phyloP scores from a whole-genome alignment of 2,888 invertebrate genomes.

The Protodeltote pygarga region DNA sequence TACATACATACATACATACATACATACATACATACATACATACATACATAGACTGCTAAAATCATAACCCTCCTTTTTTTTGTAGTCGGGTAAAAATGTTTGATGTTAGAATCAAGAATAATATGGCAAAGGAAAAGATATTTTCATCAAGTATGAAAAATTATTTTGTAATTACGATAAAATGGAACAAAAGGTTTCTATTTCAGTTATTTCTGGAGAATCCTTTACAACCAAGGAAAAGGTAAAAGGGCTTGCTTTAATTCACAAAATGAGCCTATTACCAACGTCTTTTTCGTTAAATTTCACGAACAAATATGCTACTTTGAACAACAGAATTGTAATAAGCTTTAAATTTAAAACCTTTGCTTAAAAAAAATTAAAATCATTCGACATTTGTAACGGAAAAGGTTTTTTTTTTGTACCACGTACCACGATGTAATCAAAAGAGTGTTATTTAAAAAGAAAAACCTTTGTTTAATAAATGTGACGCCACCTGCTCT shows the following conservation, averaged over 20 bases:
- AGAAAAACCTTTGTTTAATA: constrained; percentile 2
- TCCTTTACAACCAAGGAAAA: constrained; percentile 25
- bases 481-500: constrained; percentile 3
- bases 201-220: constrained; percentile 28
- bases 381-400: constrained; percentile 31
- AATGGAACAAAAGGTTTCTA: constrained; percentile 20
- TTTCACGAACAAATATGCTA: constrained; percentile 38
- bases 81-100: too few species aligned
- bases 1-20: too few species aligned
- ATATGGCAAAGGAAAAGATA: neutral
- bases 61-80: neutral
- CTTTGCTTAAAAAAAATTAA: too few species aligned
- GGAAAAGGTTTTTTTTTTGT: constrained; percentile 10
- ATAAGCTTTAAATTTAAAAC: constrained; percentile 40
- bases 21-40: too few species aligned
- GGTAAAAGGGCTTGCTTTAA: constrained; percentile 34
- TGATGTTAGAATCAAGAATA: neutral
- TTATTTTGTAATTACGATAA: constrained; percentile 11
- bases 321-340: constrained; percentile 40
- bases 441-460: constrained; percentile 22
- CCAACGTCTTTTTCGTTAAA: constrained; percentile 39
- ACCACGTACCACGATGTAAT: constrained; percentile 16
- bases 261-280: constrained; percentile 38
- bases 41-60: too few species aligned
- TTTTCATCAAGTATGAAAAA: constrained; percentile 1